Evolutionary conservation across 1,140 invertebrate species (phyloP), one percentile per base, ranked within the genome.

Genomic region (Polypedilum vanderplanki): DNA sequence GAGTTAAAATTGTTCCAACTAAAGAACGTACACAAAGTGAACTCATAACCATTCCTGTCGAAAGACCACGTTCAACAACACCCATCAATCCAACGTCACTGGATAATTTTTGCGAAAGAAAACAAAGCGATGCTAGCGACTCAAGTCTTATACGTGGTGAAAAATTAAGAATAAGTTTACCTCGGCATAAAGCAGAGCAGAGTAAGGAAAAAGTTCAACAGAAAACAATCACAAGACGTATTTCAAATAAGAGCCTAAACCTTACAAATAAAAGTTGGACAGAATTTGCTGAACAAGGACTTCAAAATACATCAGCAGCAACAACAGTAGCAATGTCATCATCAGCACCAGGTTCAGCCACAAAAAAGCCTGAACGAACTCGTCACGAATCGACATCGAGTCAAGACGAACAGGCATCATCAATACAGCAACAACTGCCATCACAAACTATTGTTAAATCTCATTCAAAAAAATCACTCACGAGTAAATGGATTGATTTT

Each of bases 1-100:
- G 90, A 15, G 84, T 94, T 75, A 90, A 91, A 1, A 91, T 95
- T 75, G 86, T 94, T 70, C 93, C 93, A 20, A 87, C 93, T 70
- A 90, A 90, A 78, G 89, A 93, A 80, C 85, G 93, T 74, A 86
- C 90, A 40, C 85, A 85, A 33, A 85, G 85, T 78, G 86, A 89
- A 80, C 86, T 90, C 20, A 91, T 88, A 77, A 95, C 90, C n/a
- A 93, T 88, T 78, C 92, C 93, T 0, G 90, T 95, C 75, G 93
- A 95, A 77, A 85, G 94, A 77, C 95, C 95, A 17, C 86, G 94
- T 7, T 93, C 92, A n/a, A 91, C 90, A 20, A 92, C 92, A 64
- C 92, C 92, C 2, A 88, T 93, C 57, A 91, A 90, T 82, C 89
- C 91, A 18, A 89, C 88, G 4, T 86, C 90, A 20, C 82, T 95